phyloP scores from a whole-genome alignment of 2,888 invertebrate genomes.

The Molanna angustata region DNA sequence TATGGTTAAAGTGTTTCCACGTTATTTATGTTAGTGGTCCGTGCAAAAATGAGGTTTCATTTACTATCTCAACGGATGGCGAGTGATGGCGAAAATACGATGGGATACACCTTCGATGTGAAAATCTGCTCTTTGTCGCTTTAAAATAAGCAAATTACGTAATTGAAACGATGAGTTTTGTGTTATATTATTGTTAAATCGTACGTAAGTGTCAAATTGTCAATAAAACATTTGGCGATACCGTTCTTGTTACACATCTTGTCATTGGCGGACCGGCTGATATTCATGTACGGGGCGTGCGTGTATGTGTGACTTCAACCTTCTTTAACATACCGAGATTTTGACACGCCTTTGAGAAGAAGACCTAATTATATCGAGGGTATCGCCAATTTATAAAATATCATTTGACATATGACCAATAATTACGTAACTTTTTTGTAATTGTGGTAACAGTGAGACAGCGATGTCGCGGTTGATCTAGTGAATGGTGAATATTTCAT shows the following conservation, averaged over 20 bases:
- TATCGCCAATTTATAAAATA: constrained; percentile 24
- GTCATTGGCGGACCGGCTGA: constrained; percentile 60
- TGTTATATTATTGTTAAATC: constrained; percentile 24
- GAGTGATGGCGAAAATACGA: constrained; percentile 58
- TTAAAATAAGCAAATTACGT: constrained; percentile 40
- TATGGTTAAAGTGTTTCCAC: constrained; percentile 53
- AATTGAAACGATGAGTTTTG: constrained; percentile 38
- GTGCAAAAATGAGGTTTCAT: constrained; percentile 57
- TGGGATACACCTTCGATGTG: constrained; percentile 58
- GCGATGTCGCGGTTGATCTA: constrained; percentile 25
- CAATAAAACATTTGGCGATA: constrained; percentile 39
- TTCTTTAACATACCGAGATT: constrained; percentile 47
- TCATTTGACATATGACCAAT: constrained; percentile 37
- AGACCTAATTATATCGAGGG: constrained; percentile 51
- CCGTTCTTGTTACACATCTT: constrained; percentile 50
- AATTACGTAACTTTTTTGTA: constrained; percentile 60
- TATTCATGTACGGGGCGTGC: constrained; percentile 57
- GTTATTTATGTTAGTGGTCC: constrained; percentile 50
- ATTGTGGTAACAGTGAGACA: constrained; percentile 27
- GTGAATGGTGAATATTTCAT: constrained; percentile 17
- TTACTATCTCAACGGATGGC: constrained; percentile 56
- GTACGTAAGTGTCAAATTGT: constrained; percentile 40
- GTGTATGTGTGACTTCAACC: constrained; percentile 58
- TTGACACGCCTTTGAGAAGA: constrained; percentile 58
- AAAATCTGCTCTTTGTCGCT: constrained; percentile 56